These are phyloP conservation scores for Sebastolobus altivelis DNA, from an alignment of 2,797 vertebrate genomes.

Conservation along the genomic window DNA sequence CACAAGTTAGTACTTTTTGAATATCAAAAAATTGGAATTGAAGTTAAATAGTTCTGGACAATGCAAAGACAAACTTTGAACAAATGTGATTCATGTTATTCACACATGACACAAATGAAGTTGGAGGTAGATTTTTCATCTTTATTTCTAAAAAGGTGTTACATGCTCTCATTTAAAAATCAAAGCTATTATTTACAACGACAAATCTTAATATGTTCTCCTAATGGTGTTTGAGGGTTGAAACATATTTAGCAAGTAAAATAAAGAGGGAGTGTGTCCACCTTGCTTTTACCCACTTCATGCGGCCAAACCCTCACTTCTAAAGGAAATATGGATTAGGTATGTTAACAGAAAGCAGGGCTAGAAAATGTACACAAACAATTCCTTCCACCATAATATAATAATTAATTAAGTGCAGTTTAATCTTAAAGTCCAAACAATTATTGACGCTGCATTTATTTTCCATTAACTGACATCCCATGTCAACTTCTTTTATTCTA, in stretches of 20 bases:
- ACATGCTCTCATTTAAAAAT: constrained; percentile 82
- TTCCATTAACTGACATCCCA: constrained; percentile 6
- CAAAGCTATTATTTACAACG: constrained; percentile 85
- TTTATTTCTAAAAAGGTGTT: constrained; percentile 84
- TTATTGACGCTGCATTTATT: constrained; percentile 31
- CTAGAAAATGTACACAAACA: constrained; percentile 29
- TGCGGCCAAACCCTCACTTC: constrained; percentile 49
- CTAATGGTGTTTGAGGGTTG: constrained; percentile 56
- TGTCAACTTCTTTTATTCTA: constrained; percentile 3
- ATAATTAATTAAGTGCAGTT: constrained; percentile 36
- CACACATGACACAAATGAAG: constrained; percentile 16
- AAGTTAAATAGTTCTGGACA: no score
- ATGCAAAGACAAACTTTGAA: background rate
- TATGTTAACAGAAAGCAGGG: constrained; percentile 54
- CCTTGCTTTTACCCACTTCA: constrained; percentile 44
- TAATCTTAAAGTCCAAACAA: constrained; percentile 32
- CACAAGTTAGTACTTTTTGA: accelerated
- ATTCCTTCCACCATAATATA: constrained; percentile 45
- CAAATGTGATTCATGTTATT: background rate
- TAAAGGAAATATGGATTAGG: constrained; percentile 54
- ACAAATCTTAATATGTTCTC: constrained; percentile 81
- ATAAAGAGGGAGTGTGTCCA: constrained; percentile 23
- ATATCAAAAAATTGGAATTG: no score
- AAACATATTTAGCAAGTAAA: constrained; percentile 71
- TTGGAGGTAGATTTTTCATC: constrained; percentile 53